A percentile compares a stretch with the other conserved stretches of the same genome.
These are phyloP conservation scores for Epizoanthus fatuus DNA, from an alignment of 92 coral and sea anemone species.

Conservation along the genomic window DNA sequence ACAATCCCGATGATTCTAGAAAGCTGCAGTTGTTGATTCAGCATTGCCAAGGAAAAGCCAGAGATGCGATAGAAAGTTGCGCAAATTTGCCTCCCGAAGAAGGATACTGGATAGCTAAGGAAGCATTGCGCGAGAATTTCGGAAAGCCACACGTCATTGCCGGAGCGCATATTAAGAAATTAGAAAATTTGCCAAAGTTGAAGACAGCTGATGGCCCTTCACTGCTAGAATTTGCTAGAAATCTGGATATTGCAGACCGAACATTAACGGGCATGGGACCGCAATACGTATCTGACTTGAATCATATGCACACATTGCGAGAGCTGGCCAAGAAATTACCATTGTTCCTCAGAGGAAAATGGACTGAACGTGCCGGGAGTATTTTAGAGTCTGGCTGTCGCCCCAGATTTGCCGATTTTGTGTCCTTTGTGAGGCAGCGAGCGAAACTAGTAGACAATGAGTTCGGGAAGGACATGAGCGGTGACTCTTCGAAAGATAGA, in stretches of 20 bases:
- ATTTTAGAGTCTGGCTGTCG: slow-evolving; percentile 64
- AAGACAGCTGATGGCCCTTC: slow-evolving; percentile 69
- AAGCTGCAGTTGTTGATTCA: slow-evolving; percentile 72
- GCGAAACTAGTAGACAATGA: slow-evolving; percentile 26
- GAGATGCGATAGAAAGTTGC: slow-evolving; percentile 78
- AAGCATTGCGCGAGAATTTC: slow-evolving; percentile 73
- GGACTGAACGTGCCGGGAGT: slow-evolving; percentile 84
- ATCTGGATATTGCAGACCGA: slow-evolving; percentile 66
- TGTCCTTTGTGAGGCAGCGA: slow-evolving; percentile 44
- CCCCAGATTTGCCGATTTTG: slow-evolving; percentile 69
- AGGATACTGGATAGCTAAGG: slow-evolving; percentile 62
- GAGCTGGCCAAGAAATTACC: slow-evolving; percentile 67
- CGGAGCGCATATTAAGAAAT: slow-evolving; percentile 69
- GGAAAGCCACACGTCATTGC: slow-evolving; percentile 80
- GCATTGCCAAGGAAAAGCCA: slow-evolving; percentile 80
- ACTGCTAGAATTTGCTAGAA: slow-evolving; percentile 63
- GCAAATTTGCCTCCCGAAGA: slow-evolving; percentile 65
- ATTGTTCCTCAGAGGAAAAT: slow-evolving; percentile 69
- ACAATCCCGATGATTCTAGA: slow-evolving; percentile 53
- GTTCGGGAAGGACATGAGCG: slow-evolving; percentile 33
- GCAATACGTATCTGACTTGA: slow-evolving; percentile 65
- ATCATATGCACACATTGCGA: slow-evolving; percentile 74
- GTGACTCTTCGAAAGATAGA: neutral
- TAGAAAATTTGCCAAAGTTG: slow-evolving; percentile 59
- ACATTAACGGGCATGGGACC: slow-evolving; percentile 78